These are phyloP conservation scores for Dendrolimus houi DNA, from an alignment of 2,888 invertebrate genomes.

Conservation along the genomic window DNA sequence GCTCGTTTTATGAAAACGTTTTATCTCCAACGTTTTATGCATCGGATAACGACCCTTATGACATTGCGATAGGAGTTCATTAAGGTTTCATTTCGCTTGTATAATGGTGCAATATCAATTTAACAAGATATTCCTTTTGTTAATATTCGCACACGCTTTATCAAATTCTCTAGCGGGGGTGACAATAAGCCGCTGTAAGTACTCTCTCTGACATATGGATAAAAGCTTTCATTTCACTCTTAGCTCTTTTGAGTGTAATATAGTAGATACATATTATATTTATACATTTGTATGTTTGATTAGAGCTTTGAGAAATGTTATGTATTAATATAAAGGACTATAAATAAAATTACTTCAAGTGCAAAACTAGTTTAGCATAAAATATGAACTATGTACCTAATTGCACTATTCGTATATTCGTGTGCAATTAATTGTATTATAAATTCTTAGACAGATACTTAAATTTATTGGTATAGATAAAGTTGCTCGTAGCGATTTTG, in stretches of 20 bases:
- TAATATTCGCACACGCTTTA: constrained; percentile 77
- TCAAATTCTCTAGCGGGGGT: constrained; percentile 77
- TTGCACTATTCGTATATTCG: too few relatives aligned
- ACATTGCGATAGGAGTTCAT: constrained; percentile 11
- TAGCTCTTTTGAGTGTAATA: constrained; percentile 66
- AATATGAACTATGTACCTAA: too few relatives aligned
- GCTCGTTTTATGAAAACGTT: constrained; percentile 47
- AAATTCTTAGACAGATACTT: too few relatives aligned
- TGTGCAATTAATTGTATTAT: too few relatives aligned
- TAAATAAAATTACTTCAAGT: too few relatives aligned
- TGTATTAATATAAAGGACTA: too few relatives aligned
- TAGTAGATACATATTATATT: constrained; percentile 29
- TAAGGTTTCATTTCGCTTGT: constrained; percentile 44
- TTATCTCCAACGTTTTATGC: constrained; percentile 33
- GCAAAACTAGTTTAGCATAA: too few relatives aligned
- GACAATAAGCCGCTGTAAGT: constrained; percentile 77
- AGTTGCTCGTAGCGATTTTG: too few relatives aligned
- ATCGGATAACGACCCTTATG: constrained; percentile 38
- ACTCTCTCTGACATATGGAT: constrained; percentile 75
- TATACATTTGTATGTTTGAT: constrained; percentile 6
- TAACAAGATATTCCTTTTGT: constrained; percentile 77
- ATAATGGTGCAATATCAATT: constrained; percentile 61
- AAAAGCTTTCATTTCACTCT: constrained; percentile 76
- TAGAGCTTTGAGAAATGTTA: background rate
- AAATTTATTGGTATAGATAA: too few relatives aligned